Conservation (phyloP, 2,888 invertebrate genomes). For the Acanthosepion esculentum region DNA sequence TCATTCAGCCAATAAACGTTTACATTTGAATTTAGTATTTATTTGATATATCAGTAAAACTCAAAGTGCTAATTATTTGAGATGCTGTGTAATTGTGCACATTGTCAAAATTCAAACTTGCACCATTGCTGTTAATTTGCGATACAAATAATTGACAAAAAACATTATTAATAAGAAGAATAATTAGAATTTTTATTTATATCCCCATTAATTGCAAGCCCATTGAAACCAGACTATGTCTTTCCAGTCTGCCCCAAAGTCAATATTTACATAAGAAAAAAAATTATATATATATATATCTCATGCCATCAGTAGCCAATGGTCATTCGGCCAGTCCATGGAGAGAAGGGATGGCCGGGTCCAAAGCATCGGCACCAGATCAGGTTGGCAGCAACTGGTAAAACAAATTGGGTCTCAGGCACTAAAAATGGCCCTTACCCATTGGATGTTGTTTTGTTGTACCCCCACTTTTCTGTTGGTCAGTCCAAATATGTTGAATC, state of each 20-base stretch:
- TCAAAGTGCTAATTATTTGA: no score
- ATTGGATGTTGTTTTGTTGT: no score
- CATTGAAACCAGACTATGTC: constrained; percentile 14
- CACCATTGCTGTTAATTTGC: no score
- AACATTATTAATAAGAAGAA: constrained; percentile 34
- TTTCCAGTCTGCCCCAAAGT: background rate
- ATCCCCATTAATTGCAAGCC: background rate
- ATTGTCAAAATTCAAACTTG: no score
- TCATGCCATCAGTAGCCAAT: background rate
- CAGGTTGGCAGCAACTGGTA: background rate
- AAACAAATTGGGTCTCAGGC: background rate
- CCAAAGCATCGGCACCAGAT: background rate
- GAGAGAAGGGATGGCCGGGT: background rate
- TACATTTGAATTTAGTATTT: no score
- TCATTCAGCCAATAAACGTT: no score
- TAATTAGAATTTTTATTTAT: constrained; percentile 47
- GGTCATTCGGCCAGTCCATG: background rate
- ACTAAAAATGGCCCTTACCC: background rate
- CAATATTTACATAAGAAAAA: background rate
- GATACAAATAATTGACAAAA: no score
- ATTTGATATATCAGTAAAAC: no score
- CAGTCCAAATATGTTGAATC: no score
- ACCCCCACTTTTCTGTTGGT: background rate
- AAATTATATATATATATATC: no score
- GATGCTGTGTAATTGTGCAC: no score